Evolutionary conservation across 2,888 invertebrate genomes (phyloP), one percentile per base, ranked within the genome.

Genomic region (Epinotia demarniana): DNA sequence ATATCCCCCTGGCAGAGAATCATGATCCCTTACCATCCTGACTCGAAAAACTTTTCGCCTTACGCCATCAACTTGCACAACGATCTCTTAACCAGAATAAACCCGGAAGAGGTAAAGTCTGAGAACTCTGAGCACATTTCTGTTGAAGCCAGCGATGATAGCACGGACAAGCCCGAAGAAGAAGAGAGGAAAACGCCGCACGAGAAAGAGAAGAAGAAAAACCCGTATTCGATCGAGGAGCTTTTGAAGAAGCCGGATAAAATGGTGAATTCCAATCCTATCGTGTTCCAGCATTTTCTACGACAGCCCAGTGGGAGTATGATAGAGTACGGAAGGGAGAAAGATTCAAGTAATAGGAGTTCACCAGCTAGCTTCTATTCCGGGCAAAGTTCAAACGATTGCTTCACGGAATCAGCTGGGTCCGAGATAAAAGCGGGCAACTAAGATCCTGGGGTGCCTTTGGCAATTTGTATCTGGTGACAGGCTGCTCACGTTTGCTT

Each of bases 201-300:
- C 46, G 95, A 95, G 79, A 92, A 91, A 76, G 91, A 92, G 64
- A 94, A 95, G 81, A 96, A 97, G 87, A 95, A 96, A 78, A 98
- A 97, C 86, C 97, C 98, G 0, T 98, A 98, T 85, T 98, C 98
- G 1, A 98, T 98, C 85, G 98, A 98, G 81, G 98, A 98, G 84
- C 88, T 98, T 11, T 86, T 98, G 43, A 98, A 98, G 85, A 97
- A 97, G 81, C 97, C 97, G 0, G 96, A 96, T 78, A 96, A 96
- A 84, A 95, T 95, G 81, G 89, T 90, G 0, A 88, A 84, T 72
- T 82, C 89, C 0, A 85, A 85, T 74, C 91, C 94, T 11, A 84
- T 91, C 33, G 89, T 85, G 3, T 91, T 93, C 64, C 89, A 89
- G 77, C 91, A 94, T 71, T 93, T 94, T 70, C 89, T 95, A 9